Percentiles rank a stretch among this genome's conserved stretches.
Evolutionary conservation across 35 echinoderm and acorn worm genomes (phyloP).

Genomic region (Hemicentrotus pulcherrimus): DNA sequence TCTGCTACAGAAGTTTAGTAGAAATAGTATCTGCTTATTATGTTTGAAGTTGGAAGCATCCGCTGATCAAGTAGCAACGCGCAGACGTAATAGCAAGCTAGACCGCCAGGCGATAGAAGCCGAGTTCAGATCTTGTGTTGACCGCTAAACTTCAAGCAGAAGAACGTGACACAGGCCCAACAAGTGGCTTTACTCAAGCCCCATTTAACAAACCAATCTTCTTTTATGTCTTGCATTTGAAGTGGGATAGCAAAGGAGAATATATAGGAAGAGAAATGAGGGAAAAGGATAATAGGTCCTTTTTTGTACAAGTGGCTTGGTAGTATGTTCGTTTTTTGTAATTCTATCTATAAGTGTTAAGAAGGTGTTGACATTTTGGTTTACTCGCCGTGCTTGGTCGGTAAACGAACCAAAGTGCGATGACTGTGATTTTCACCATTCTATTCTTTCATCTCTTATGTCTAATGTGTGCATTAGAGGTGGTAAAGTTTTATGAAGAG

Average conservation of each 20-base stretch:
- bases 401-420: constrained; percentile 47
- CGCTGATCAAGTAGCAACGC: neutral
- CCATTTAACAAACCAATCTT: constrained; percentile 16
- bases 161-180: constrained; percentile 26
- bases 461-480: neutral
- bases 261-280: neutral
- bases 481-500: neutral
- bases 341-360: constrained; percentile 42
- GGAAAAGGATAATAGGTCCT: neutral
- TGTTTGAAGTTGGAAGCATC: too few relatives aligned
- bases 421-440: constrained; percentile 38
- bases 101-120: neutral
- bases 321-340: constrained; percentile 33
- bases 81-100: neutral
- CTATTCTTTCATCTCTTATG: neutral
- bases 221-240: constrained; percentile 28
- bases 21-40: too few relatives aligned
- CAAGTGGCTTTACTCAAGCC: constrained; percentile 21
- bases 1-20: too few relatives aligned
- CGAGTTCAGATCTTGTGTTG: neutral
- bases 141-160: neutral
- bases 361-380: constrained; percentile 37
- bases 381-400: constrained; percentile 37
- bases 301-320: constrained; percentile 1
- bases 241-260: constrained; percentile 18